These are phyloP conservation scores for Nannoperca obscura DNA, from an alignment of 2,797 vertebrate genomes.

Conservation along the genomic window DNA sequence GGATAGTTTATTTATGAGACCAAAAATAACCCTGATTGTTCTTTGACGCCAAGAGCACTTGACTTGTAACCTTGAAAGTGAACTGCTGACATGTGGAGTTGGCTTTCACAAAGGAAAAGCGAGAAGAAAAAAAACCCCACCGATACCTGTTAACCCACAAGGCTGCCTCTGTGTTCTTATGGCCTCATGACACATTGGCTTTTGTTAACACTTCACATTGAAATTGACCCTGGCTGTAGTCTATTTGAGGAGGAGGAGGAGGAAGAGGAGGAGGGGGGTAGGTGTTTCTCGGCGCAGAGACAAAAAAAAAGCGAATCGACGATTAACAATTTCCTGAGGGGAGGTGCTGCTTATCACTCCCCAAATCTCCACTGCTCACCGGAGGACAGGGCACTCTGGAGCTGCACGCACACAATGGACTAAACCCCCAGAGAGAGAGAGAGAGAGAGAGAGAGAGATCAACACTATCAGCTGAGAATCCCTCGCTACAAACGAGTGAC, in stretches of 20 bases:
- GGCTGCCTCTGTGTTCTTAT: constrained; percentile 18
- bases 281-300: constrained; percentile 79
- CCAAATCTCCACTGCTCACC: constrained; percentile 47
- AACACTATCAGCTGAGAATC: constrained; percentile 14
- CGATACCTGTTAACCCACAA: constrained; percentile 29
- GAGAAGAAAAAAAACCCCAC: neutral
- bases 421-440: constrained; percentile 34
- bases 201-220: constrained; percentile 92
- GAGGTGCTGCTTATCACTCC: constrained; percentile 80
- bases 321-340: constrained; percentile 93
- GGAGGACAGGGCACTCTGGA: constrained; percentile 36
- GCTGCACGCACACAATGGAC: constrained; percentile 73
- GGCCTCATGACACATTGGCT: constrained; percentile 78
- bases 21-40: neutral
- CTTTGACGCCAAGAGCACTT: constrained; percentile 19
- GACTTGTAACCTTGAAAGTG: constrained; percentile 67
- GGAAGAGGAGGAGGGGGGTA: constrained; percentile 70
- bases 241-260: constrained; percentile 37
- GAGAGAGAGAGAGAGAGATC: neutral
- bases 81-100: constrained; percentile 45
- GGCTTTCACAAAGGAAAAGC: constrained; percentile 35
- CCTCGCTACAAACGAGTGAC: neutral
- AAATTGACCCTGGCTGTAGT: constrained; percentile 88
- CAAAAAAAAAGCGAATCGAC: constrained; percentile 77
- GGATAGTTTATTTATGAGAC: neutral